Base-by-base conservation (phyloP, 2,113 vertebrate genomes). In the Cavia aperea region DNA sequence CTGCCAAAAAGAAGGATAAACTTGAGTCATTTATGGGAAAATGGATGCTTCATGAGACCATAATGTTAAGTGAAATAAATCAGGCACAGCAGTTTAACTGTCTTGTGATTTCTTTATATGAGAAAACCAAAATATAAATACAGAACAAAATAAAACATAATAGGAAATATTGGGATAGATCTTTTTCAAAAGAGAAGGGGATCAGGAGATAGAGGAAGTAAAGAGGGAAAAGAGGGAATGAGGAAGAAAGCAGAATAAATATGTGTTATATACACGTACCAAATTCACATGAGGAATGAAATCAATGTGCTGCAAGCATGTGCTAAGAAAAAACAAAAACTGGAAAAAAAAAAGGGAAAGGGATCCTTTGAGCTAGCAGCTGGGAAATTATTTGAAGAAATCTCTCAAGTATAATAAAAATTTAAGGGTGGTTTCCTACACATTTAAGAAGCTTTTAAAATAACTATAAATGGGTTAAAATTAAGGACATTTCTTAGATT, bases 371-470 rank as follows among this genome's bases (percentile, higher is more conserved):
- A 84, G 54, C 66, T 90, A 82, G 26, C n/a, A 39, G 23, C 78
- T 79, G 33, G 5, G 23, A 95, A 90, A 43, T 90, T 72, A 43
- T 3, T 62, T 90, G 39, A 89, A 24, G 36, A 86, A 75, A 43
- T 92, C 60, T 43, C 19, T 49, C n/a, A 94, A 49, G 24, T 60
- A 1, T 84, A 49, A 90, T 88, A 72, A 65, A 93, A 94, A 49
- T 72, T 81, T 13, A 68, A 49, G 7, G 33, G 68, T 89, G 21
- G 43, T 79, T 94, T 93, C 86, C 24, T 89, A 62, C 9, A 78
- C 16, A 82, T 90, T 90, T 81, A 65, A 63, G 58, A 85, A 86
- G 39, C 29, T 33, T 24, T 79, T 94, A 95, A 36, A 49, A 91
- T 81, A 89, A 86, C 62, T 87, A 16, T 73, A 36, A 93, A 36